phyloP scores from a whole-genome alignment of 2,113 vertebrate genomes.

The Psilopogon haemacephalus region DNA sequence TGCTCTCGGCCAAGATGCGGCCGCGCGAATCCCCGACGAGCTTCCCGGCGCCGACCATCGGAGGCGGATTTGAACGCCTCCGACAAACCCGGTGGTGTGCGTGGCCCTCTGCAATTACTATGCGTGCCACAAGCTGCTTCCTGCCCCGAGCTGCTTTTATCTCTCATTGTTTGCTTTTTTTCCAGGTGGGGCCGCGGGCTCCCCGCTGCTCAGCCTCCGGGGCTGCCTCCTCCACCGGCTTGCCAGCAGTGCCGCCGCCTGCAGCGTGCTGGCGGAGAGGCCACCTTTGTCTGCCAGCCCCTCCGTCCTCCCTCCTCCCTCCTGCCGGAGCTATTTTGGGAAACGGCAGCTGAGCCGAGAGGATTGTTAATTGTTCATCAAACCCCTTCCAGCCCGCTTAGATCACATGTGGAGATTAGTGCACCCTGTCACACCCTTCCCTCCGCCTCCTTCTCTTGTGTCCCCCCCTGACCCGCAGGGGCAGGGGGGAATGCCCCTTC shows the following conservation, averaged over 20 bases:
- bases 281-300: slow-evolving; percentile 70
- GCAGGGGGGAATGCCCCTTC: background rate
- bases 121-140: slow-evolving; percentile 71
- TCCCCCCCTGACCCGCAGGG: background rate
- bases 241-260: slow-evolving; percentile 15
- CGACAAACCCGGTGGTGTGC: background rate
- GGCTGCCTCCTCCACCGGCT: slow-evolving; percentile 43
- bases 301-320: slow-evolving; percentile 26
- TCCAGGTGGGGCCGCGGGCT: slow-evolving; percentile 67
- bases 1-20: background rate
- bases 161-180: slow-evolving; percentile 52
- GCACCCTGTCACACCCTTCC: background rate
- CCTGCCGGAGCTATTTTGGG: slow-evolving; percentile 75
- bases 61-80: background rate
- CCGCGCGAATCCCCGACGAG: background rate
- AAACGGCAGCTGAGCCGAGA: slow-evolving; percentile 75
- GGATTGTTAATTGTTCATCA: slow-evolving; percentile 78
- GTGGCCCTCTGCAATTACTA: slow-evolving; percentile 61
- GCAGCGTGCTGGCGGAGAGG: slow-evolving; percentile 36
- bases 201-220: slow-evolving; percentile 65
- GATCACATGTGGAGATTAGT: slow-evolving; percentile 37
- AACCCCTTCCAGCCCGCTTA: slow-evolving; percentile 62
- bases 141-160: slow-evolving; percentile 71
- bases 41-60: background rate
- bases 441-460: background rate